A percentile compares a stretch with the other conserved stretches of the same genome.
phyloP scores from a whole-genome alignment of 2,113 vertebrate species.

The Drymodes brunneopygia region DNA sequence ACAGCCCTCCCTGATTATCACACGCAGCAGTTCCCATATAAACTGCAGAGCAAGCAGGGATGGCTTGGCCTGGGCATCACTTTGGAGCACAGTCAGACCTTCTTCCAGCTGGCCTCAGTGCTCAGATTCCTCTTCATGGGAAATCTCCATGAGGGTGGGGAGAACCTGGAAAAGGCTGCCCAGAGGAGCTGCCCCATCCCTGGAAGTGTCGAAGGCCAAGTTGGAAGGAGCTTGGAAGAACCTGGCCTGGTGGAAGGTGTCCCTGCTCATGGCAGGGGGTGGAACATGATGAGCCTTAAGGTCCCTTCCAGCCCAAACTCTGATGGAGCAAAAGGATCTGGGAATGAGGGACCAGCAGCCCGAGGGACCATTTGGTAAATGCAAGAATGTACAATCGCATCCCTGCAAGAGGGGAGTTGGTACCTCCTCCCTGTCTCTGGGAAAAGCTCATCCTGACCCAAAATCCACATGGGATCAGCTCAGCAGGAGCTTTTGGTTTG shows the following conservation, averaged over 20 bases:
- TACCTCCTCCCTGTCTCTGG: not conserved
- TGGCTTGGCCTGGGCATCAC: fast-evolving
- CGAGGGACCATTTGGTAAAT: not conserved
- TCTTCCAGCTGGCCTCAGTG: not conserved
- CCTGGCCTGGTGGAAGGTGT: not conserved
- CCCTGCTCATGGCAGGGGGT: not conserved
- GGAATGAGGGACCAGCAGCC: not conserved
- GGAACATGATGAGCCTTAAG: not conserved
- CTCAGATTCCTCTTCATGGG: not conserved
- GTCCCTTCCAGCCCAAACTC: not conserved
- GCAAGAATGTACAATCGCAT: not conserved
- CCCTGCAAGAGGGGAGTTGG: not conserved
- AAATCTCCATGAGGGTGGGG: not conserved
- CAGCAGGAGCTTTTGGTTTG: not conserved
- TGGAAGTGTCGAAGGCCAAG: not conserved
- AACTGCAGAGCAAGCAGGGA: not conserved
- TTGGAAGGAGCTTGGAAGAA: not conserved
- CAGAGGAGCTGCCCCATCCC: not conserved
- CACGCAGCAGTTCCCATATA: not conserved
- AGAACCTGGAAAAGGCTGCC: not conserved
- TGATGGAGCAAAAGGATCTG: not conserved
- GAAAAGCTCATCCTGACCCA: not conserved
- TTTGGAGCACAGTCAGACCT: not conserved
- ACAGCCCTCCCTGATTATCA: not conserved
- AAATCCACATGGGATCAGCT: not conserved